These are phyloP conservation scores for Reticulitermes lucifugus DNA, from an alignment of 2,888 invertebrate species.

Conservation along the genomic window DNA sequence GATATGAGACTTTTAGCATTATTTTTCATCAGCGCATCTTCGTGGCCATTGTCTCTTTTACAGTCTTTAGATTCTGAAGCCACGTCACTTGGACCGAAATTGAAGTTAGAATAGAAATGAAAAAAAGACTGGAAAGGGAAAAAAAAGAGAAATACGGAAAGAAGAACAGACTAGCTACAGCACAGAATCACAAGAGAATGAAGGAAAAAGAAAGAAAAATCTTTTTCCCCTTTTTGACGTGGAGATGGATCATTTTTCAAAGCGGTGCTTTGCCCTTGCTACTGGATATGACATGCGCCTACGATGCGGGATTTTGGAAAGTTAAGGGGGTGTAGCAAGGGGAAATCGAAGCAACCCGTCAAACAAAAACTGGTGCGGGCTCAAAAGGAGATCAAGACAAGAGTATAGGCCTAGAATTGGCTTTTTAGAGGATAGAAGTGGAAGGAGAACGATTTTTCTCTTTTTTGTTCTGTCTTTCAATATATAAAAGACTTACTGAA, in stretches of 20 bases:
- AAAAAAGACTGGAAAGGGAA: neutral
- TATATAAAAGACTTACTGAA: constrained; percentile 23
- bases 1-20: neutral
- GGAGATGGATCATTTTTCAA: constrained; percentile 46
- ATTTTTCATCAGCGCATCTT: neutral
- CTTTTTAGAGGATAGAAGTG: constrained; percentile 23
- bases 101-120: constrained; percentile 10
- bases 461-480: constrained; percentile 8
- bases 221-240: constrained; percentile 40
- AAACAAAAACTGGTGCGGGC: constrained; percentile 32
- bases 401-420: constrained; percentile 33
- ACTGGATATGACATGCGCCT: constrained; percentile 11
- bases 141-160: neutral
- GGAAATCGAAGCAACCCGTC: constrained; percentile 26
- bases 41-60: neutral
- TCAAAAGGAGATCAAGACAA: constrained; percentile 31
- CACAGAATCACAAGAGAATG: constrained; percentile 7
- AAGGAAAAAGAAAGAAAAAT: constrained; percentile 24
- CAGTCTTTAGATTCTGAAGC: constrained; percentile 16
- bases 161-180: constrained; percentile 3
- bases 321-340: constrained; percentile 28
- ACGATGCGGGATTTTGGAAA: constrained; percentile 24
- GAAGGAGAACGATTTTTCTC: constrained; percentile 16
- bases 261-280: constrained; percentile 12
- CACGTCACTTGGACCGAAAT: constrained; percentile 12